These are phyloP conservation scores for Neosilurus hyrtlii DNA, from an alignment of 2,797 vertebrate species.

Conservation along the genomic window DNA sequence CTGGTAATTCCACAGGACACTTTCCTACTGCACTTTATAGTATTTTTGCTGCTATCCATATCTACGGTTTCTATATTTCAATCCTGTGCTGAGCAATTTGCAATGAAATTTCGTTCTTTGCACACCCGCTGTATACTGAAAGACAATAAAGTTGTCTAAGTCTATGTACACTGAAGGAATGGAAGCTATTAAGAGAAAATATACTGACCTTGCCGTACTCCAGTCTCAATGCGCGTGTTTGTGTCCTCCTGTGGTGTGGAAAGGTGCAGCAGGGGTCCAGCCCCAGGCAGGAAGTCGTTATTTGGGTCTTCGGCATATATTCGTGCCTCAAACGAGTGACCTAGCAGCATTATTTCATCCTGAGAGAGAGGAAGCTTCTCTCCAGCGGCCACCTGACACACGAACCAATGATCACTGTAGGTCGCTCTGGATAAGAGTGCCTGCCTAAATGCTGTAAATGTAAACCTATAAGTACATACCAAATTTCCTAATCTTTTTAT, in stretches of 20 bases:
- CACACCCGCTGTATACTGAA: no score
- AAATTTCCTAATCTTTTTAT: no score
- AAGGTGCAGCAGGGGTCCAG: conserved; percentile 87
- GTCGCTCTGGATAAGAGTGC: no score
- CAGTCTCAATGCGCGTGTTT: conserved; percentile 89
- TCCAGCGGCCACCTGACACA: conserved; percentile 86
- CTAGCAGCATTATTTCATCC: conserved; percentile 83
- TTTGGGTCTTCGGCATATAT: conserved; percentile 95
- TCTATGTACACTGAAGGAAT: not conserved
- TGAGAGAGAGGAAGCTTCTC: conserved; percentile 89
- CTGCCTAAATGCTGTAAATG: no score
- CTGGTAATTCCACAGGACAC: no score
- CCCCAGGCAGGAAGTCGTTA: conserved; percentile 90
- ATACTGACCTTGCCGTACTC: conserved; percentile 86
- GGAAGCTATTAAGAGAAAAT: not conserved
- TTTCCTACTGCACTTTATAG: no score
- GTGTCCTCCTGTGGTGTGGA: conserved; percentile 80
- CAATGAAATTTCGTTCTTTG: no score
- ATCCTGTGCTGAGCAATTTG: no score
- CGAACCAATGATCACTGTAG: not conserved
- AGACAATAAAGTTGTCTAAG: no score
- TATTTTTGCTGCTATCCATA: no score
- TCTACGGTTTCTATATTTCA: no score
- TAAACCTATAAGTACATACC: no score
- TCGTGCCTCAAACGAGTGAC: conserved; percentile 94